Base-by-base conservation (phyloP, 2,113 vertebrate species). In the Paradoxurus hermaphroditus region DNA sequence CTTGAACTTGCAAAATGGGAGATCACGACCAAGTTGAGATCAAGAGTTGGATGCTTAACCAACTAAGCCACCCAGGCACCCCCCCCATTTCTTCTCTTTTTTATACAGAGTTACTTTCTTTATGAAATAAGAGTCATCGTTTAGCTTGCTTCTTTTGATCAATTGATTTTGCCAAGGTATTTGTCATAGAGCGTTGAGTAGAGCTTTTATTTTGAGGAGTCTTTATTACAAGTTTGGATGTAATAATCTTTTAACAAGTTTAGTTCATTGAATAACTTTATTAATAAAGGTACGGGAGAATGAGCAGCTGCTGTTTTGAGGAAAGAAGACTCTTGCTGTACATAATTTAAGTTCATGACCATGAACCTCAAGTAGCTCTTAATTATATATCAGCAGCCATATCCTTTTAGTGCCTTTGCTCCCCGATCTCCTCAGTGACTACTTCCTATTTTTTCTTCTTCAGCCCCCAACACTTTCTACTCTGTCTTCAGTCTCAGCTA, bases 401-500 rank as follows among this genome's bases (percentile, higher is more conserved):
- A 25, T 25, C 34, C 19, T 31, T 4, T 25, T 4, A 59, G 11
- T 75, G 29, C 9, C 3, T 14, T 12, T 27, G 16, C 7, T 51
- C 7, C 12, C 25, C 15, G 19, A 29, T 11, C 4, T 46, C 18
- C 34, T 39, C 31, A 44, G 5, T 15, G 13, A 14, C 25, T 5
- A 18, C 13, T 53, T 34, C 15, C 13, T 39, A 31, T 79, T 49
- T 44, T 81, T 18, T 82, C 8, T 29, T 29, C 53, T 13, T 63
- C 18, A 18, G 59, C 1, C 1, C n/a, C 23, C 23, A 44, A 1
- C 0, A 7, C 41, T 4, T 14, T 53, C 1, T 41, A n/a, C 56
- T 14, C 19, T 1, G 2, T 9, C 18, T 53, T 91, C 25, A 36
- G 46, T 23, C 15, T 36, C 41, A 68, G 63, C 11, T 62, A 29